phyloP scores from a whole-genome alignment of 2,888 invertebrate genomes.

The Drosophila stalkeri region DNA sequence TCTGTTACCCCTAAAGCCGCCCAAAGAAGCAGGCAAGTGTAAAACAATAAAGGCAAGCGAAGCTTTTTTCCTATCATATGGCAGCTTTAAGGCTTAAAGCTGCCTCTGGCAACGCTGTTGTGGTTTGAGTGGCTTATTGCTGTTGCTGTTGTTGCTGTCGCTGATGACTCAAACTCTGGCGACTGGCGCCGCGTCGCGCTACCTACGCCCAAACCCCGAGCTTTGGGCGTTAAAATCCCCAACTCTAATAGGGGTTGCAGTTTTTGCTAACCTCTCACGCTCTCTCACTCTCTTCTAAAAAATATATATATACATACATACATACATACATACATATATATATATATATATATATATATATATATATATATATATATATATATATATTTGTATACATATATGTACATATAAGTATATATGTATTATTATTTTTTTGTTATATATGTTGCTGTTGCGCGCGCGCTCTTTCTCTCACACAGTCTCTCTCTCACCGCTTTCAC shows the following conservation, averaged over 20 bases:
- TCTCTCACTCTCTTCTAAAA: conserved; percentile 26
- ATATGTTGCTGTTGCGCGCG: conserved; percentile 65
- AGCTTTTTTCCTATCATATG: conserved; percentile 48
- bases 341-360: conserved; percentile 1
- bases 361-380: neutral
- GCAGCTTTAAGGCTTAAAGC: conserved; percentile 75
- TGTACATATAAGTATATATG: conserved; percentile 4
- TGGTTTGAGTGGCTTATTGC: conserved; percentile 32
- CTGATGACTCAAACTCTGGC: conserved; percentile 78
- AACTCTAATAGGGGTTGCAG: conserved; percentile 78
- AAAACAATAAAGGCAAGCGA: conserved; percentile 51
- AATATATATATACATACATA: neutral
- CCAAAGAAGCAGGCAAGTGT: conserved; percentile 32
- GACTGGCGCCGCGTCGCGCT: conserved; percentile 69
- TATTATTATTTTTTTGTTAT: conserved; percentile 12
- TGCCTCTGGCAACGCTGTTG: conserved; percentile 39
- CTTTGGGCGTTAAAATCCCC: conserved; percentile 67
- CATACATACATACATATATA: neutral
- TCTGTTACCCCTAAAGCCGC: conserved; percentile 14
- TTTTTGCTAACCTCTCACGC: conserved; percentile 58
- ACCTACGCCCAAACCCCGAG: conserved; percentile 39
- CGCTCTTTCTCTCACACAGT: conserved; percentile 44
- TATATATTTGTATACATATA: neutral
- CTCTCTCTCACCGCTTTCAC: conserved; percentile 64
- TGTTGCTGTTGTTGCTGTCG: conserved; percentile 28